These are phyloP conservation scores for Acanthochromis polyacanthus DNA, from an alignment of 2,113 vertebrate genomes.

Conservation along the genomic window DNA sequence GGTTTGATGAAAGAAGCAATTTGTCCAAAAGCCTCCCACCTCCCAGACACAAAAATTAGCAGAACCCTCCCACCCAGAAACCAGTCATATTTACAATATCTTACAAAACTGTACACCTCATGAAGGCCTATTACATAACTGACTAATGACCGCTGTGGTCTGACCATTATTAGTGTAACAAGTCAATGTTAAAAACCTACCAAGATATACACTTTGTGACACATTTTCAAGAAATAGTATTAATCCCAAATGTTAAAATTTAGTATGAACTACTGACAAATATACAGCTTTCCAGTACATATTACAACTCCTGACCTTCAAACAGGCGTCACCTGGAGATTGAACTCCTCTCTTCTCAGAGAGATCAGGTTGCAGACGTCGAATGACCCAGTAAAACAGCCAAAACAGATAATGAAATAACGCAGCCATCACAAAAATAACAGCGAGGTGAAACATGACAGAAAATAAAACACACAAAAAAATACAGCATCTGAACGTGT, in stretches of 20 bases:
- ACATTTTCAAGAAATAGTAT: conserved; percentile 87
- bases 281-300: conserved; percentile 83
- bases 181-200: conserved; percentile 88
- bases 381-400: conserved; percentile 70
- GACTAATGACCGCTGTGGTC: conserved; percentile 75
- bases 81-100: conserved; percentile 94
- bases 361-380: conserved; percentile 75
- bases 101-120: conserved; percentile 91
- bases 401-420: conserved; percentile 66
- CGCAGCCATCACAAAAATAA: conserved; percentile 74
- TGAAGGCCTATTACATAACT: conserved; percentile 76
- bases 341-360: conserved; percentile 59
- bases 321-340: conserved; percentile 75
- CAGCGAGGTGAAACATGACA: conserved; percentile 77
- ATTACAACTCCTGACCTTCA: conserved; percentile 73
- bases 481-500: conserved; percentile 71
- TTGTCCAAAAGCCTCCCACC: conserved; percentile 55
- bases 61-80: conserved; percentile 57
- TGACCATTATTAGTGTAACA: conserved; percentile 82
- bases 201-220: conserved; percentile 91
- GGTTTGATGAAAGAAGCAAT: conserved; percentile 74
- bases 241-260: conserved; percentile 82
- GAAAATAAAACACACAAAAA: conserved; percentile 56
- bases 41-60: conserved; percentile 66
- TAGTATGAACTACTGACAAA: conserved; percentile 90